These are phyloP conservation scores for Noturus placidus DNA, from an alignment of 2,113 vertebrate species.

Conservation along the genomic window DNA sequence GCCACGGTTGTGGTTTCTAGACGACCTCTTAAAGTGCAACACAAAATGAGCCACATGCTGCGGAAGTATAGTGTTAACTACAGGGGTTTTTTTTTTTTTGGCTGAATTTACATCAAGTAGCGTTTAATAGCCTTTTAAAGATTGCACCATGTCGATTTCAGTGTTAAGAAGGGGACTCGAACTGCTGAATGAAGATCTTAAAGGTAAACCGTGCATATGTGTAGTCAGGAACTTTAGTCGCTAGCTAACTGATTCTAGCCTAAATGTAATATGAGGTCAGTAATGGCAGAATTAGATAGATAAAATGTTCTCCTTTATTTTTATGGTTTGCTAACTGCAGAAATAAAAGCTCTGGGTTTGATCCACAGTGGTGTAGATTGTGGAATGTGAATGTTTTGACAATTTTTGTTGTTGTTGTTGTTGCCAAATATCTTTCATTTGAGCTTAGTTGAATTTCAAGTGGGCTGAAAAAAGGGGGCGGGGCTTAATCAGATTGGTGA, in stretches of 20 bases:
- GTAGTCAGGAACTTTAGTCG: neutral
- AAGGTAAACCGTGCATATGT: constrained; percentile 40
- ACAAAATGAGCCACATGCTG: constrained; percentile 14
- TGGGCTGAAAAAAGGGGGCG: too few relatives aligned
- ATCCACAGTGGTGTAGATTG: neutral
- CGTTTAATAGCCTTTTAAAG: neutral
- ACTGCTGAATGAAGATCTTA: constrained; percentile 52
- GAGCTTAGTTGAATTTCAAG: too few relatives aligned
- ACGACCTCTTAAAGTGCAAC: constrained; percentile 12
- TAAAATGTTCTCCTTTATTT: neutral
- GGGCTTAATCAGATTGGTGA: too few relatives aligned
- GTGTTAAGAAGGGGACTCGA: constrained; percentile 56
- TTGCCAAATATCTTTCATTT: too few relatives aligned
- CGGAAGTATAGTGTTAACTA: neutral
- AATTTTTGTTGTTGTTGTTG: too few relatives aligned
- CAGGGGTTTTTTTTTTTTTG: too few relatives aligned
- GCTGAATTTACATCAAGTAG: neutral
- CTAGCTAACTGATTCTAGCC: neutral
- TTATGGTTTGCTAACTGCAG: neutral
- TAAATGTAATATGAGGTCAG: too few relatives aligned
- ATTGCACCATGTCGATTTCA: constrained; percentile 52
- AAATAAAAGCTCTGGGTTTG: neutral
- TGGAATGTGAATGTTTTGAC: too few relatives aligned
- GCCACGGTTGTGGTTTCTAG: neutral
- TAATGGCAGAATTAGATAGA: neutral